Base-by-base conservation (phyloP, 2,888 invertebrate genomes). In the Polylopha cassiicola region DNA sequence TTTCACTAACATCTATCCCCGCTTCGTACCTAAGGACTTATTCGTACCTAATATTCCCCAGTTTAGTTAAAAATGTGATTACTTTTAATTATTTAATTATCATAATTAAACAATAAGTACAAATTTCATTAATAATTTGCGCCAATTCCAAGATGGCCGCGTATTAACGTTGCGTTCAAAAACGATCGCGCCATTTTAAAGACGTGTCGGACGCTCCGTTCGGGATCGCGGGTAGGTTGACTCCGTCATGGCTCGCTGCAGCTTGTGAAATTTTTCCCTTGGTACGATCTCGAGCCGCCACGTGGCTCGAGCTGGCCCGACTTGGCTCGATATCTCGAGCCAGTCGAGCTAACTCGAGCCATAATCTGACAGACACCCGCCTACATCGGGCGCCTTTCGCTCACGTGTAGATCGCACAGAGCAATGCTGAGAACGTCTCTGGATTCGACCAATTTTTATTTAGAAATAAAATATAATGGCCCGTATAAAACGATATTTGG, bases 201-300 rank as follows among this genome's bases (percentile, higher is more conserved):
- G 43, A 45, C 37, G 39, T 43, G 39, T 41, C 34, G 38, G 37
- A 17, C 28, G 32, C 22, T 15, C 17, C 37, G 39, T 31, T 39
- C 39, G 39, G 47, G 39, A 39, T 46, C 39, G 43, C 37, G 32
- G 43, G 47, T 43, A 43, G 46, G 37, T 39, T 41, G 41, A 41
- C 41, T 41, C 41, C 41, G 41, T 41, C 41, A 41, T 30, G 34
- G 41, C 41, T 41, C 41, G 41, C 41, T 41, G 36, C 41, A 30
- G 30, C 41, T 41, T 24, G 41, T 41, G 36, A 41, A 41, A 41
- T 41, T 30, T 41, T 30, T 34, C 36, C 24, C 24, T 22, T 4
- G 22, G 31, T 17, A 13, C 30, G 30, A 9, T 8, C 27, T 15
- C 17, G 17, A 18, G 31, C n/a, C n/a, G n/a, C n/a, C n/a, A n/a